Evolutionary conservation across 2,113 vertebrate genomes (phyloP).

Genomic region (Phrynosoma platyrhinos): DNA sequence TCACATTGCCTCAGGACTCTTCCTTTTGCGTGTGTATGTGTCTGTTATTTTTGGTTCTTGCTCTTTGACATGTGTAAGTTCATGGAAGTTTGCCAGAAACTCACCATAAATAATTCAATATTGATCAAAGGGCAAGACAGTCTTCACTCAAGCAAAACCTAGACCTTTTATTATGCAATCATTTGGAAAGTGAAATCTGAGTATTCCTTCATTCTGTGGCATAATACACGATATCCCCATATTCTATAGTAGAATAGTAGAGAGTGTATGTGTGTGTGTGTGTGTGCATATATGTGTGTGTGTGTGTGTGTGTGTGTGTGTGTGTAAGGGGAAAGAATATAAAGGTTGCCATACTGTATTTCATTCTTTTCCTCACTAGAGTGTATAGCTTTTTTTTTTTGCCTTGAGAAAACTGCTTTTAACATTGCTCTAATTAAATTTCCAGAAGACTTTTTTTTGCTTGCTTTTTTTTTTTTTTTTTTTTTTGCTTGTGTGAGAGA

Average conservation of each 20-base stretch:
- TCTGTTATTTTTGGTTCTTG: constrained; percentile 4
- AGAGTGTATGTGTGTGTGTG: background rate
- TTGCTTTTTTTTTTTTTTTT: constrained; percentile 11
- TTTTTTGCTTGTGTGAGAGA: constrained; percentile 68
- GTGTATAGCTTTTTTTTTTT: constrained; percentile 52
- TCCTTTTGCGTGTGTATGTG: background rate
- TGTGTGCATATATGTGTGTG: background rate
- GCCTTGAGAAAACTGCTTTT: constrained; percentile 58
- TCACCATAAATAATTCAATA: background rate
- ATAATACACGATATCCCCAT: constrained; percentile 50
- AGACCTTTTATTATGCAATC: background rate
- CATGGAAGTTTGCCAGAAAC: constrained; percentile 12
- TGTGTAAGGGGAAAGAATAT: constrained; percentile 43
- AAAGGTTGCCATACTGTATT: constrained; percentile 75
- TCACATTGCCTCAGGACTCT: constrained; percentile 15
- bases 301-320: background rate
- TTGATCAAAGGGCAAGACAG: constrained; percentile 24
- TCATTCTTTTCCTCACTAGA: constrained; percentile 76
- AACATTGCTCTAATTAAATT: constrained; percentile 81
- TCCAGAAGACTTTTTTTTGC: constrained; percentile 75
- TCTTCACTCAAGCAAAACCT: constrained; percentile 18
- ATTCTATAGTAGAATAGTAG: background rate
- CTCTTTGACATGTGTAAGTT: background rate
- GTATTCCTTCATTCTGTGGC: constrained; percentile 31
- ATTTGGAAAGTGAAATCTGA: constrained; percentile 44